Base-by-base conservation (phyloP, 2,888 invertebrate genomes). In the Heliconius charithonia region DNA sequence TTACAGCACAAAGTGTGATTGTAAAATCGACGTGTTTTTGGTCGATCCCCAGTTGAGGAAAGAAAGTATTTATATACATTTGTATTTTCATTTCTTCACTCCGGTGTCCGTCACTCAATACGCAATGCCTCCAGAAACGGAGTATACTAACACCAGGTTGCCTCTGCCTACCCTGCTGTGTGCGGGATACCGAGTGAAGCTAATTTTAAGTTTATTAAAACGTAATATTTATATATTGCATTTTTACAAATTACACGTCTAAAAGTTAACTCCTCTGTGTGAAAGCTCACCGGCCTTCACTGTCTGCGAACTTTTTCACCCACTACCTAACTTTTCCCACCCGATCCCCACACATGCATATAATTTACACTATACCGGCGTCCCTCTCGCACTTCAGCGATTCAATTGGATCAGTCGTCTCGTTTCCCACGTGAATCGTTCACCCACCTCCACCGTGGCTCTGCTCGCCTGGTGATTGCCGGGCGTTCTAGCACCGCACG, bases 401-500 rank as follows among this genome's bases (percentile, higher is more conserved):
- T 59, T 13, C 19, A 22, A 27, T 62, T 29, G 63, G 27, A 63
- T 74, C 63, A 63, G 27, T 45, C 45, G 37, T 65, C 37, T 25
- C 63, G 37, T 45, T 12, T 37, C 77, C 81, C 76, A 78, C 63
- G 75, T 78, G 78, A 77, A 80, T 37, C 62, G 41, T 69, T 69
- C 63, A 59, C 19, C 71, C 74, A 70, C 29, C 89, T 90, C 87
- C 81, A 83, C 16, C 19, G 16, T 32, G 29, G 72, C 85, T 85
- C 86, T 94, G 87, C 2, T 82, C 80, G 88, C 94, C 93, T 94
- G 91, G 94, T 95, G 92, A 85, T 91, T 90, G 90, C 91, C 93
- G 93, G 93, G 92, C 90, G 90, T 82, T 86, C 86, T 89, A 91
- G 90, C 93, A 88, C 92, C 93, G 94, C 93, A 93, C 93, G 92